Base-by-base conservation (phyloP, 2,113 vertebrate genomes). In the Athene cunicularia region DNA sequence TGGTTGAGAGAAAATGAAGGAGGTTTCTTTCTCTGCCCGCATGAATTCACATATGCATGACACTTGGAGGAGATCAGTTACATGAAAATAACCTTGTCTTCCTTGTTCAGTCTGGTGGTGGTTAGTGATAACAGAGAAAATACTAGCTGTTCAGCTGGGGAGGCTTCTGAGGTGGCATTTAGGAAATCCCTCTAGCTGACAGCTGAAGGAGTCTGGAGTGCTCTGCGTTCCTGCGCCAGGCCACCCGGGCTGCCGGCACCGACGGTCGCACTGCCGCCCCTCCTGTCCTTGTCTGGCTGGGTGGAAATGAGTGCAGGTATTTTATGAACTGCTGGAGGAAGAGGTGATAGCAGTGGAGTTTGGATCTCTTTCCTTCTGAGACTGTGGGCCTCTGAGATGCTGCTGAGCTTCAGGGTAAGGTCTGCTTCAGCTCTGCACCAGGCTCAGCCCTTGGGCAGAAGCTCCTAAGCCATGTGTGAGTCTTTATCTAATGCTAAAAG, bases 21-120 rank as follows among this genome's bases (percentile, higher is more conserved):
- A 67, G 67, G 24, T 50, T 96, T 66, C 35, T 86, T 13, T 43
- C 35, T 71, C 5, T 15, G 16, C 14, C 43, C 58, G 20, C 15
- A 0, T 76, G 59, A 80, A 30, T 5, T n/a, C 6, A 5, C 14
- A 6, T 3, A 14, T 20, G 43, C 35, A 23, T 0, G 7, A n/a
- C 12, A 5, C 32, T 79, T 2, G 2, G 50, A 91, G 74, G 53
- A 80, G 22, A 50, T 41, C 37, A 12, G 35, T 30, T 76, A 12
- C 23, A 28, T 50, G 91, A 55, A 30, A 79, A 63, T 26, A 92
- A 58, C 72, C 37, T 52, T 41, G 26, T 74, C 53, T 73, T 50
- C 72, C 47, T 16, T 9, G 32, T 26, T 73, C 3, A 3, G 37
- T 28, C 41, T 45, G 53, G 41, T 43, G 37, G 43, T 53, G 47